Evolutionary conservation across 2,888 invertebrate genomes (phyloP).

Genomic region (Petrophora chlorosata): DNA sequence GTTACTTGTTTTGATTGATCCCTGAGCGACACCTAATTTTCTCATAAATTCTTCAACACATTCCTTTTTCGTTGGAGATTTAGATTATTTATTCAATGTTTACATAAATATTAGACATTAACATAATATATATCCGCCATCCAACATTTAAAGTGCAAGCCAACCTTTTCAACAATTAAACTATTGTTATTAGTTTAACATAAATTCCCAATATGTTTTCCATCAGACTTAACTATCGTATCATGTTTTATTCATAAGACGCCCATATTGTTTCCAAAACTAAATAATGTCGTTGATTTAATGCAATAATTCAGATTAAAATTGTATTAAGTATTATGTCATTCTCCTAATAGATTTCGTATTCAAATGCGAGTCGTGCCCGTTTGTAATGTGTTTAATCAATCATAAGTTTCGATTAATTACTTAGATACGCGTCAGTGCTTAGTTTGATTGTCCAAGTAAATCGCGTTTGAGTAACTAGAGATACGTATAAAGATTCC

Average conservation of each 20-base stretch:
- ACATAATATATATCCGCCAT: slow-evolving; percentile 29
- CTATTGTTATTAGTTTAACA: slow-evolving; percentile 67
- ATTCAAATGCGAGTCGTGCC: slow-evolving; percentile 81
- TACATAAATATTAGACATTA: slow-evolving; percentile 29
- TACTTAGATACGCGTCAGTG: slow-evolving; percentile 75
- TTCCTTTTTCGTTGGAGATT: slow-evolving; percentile 6
- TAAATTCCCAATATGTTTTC: slow-evolving; percentile 68
- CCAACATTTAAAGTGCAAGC: slow-evolving; percentile 39
- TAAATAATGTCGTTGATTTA: slow-evolving; percentile 66
- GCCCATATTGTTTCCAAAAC: slow-evolving; percentile 76
- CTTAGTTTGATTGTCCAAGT: slow-evolving; percentile 25
- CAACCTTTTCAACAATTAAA: slow-evolving; percentile 63
- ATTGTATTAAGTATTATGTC: slow-evolving; percentile 80
- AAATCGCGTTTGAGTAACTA: slow-evolving; percentile 13
- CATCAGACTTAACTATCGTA: slow-evolving; percentile 59
- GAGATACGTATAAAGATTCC: slow-evolving; percentile 56
- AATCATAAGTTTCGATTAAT: slow-evolving; percentile 82
- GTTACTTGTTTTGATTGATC: too few species aligned
- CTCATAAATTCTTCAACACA: slow-evolving; percentile 3
- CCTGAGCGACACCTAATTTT: neutral
- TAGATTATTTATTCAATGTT: slow-evolving; percentile 24
- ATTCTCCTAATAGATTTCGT: slow-evolving; percentile 76
- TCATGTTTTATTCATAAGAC: slow-evolving; percentile 71
- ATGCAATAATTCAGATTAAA: slow-evolving; percentile 78
- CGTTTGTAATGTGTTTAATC: slow-evolving; percentile 80